A percentile compares a stretch with the other conserved stretches of the same genome.
Evolutionary conservation across 1,140 invertebrate genomes (phyloP).

Genomic region (silkworm (Bombyx mori)): DNA sequence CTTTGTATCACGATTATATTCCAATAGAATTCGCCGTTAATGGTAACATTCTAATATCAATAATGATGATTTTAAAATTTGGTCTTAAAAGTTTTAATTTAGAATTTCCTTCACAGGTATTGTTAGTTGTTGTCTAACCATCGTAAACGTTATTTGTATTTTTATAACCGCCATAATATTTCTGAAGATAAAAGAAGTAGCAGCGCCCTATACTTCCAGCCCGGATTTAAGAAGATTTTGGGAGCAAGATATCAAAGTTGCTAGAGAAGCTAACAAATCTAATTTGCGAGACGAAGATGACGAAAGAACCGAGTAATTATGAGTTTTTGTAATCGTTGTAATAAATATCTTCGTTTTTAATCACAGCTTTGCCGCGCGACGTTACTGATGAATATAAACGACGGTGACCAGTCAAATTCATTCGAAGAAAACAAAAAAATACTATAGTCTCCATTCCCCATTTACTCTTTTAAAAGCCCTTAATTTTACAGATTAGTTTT

Average conservation of each 20-base stretch:
- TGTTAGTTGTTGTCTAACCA: constrained; percentile 83
- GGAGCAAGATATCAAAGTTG: constrained; percentile 82
- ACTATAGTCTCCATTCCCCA: no score
- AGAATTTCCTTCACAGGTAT: constrained; percentile 64
- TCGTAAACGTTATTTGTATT: constrained; percentile 89
- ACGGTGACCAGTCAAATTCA: not conserved
- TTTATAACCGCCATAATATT: constrained; percentile 86
- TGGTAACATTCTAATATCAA: constrained; percentile 48
- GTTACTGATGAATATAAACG: not conserved
- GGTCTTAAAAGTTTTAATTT: not conserved
- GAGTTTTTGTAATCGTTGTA: not conserved
- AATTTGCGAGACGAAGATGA: constrained; percentile 55
- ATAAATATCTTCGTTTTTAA: no score
- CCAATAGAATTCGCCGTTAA: constrained; percentile 84
- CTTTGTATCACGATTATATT: constrained; percentile 79
- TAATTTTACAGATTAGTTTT: constrained; percentile 46
- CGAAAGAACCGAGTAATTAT: constrained; percentile 52
- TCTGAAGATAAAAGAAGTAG: constrained; percentile 90
- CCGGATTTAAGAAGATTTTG: constrained; percentile 83
- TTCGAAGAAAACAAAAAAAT: not conserved
- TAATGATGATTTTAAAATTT: not conserved
- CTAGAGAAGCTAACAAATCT: constrained; percentile 75
- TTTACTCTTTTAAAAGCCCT: constrained; percentile 1
- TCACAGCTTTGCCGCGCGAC: no score
- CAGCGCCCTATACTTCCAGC: constrained; percentile 83